Percentiles rank a stretch among this genome's conserved stretches.
Conservation (phyloP, 1,140 invertebrate genomes). For the Drosophila sulfurigaster region DNA sequence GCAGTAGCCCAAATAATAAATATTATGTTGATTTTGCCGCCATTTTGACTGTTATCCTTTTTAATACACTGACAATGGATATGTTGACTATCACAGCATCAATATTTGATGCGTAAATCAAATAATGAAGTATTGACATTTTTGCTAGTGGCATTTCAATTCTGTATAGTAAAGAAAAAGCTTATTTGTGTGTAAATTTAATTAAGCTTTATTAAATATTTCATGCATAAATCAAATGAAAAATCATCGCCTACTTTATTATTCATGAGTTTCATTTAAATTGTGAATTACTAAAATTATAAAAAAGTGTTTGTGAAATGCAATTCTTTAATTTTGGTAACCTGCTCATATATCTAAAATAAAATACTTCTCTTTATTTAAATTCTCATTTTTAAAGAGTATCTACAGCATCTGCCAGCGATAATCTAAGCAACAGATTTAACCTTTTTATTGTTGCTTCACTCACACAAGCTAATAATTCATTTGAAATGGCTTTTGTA, state of each 20-base stretch:
- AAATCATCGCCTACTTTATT: too few species aligned
- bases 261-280: too few species aligned
- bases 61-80: conserved; percentile 26
- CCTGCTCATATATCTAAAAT: too few species aligned
- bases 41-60: conserved; percentile 6
- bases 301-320: too few species aligned
- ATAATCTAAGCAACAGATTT: neutral
- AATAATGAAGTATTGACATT: neutral
- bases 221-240: too few species aligned
- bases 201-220: too few species aligned
- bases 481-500: conserved; percentile 43
- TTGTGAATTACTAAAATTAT: too few species aligned
- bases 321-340: too few species aligned
- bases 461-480: conserved; percentile 25
- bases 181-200: too few species aligned
- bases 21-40: conserved; percentile 61
- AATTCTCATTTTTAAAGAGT: conserved; percentile 3
- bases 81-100: neutral
- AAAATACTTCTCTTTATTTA: neutral
- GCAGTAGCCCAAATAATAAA: conserved; percentile 59
- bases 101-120: neutral
- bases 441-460: neutral
- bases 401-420: neutral
- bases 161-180: too few species aligned
- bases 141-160: too few species aligned